Evolutionary conservation across 1,140 invertebrate species (phyloP).

Genomic region (Atopsyche davidsoni): DNA sequence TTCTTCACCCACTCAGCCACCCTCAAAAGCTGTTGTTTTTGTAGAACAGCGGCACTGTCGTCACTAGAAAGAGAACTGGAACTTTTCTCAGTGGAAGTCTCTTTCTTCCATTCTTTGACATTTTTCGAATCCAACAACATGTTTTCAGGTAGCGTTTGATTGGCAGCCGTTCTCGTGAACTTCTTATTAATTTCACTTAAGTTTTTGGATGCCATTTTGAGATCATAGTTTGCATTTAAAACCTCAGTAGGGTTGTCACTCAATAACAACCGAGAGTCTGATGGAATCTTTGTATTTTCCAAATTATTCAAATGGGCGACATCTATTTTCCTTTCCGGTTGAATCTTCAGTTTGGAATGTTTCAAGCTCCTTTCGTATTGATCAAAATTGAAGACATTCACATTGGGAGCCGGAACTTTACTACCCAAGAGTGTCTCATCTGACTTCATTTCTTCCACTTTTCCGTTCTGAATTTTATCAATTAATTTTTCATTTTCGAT

Average conservation of each 20-base stretch:
- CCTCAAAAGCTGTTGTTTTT: slow-evolving; percentile 57
- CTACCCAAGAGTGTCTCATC: slow-evolving; percentile 4
- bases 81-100: slow-evolving; percentile 45
- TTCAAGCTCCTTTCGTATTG: slow-evolving; percentile 43
- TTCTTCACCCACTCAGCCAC: slow-evolving; percentile 65
- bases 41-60: slow-evolving; percentile 46
- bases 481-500: neutral
- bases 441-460: neutral
- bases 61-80: slow-evolving; percentile 48
- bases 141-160: slow-evolving; percentile 24
- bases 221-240: slow-evolving; percentile 15
- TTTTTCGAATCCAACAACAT: slow-evolving; percentile 8
- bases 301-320: slow-evolving; percentile 42
- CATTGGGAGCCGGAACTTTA: slow-evolving; percentile 28
- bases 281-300: slow-evolving; percentile 44
- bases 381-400: slow-evolving; percentile 49
- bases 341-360: slow-evolving; percentile 33
- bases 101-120: slow-evolving; percentile 36
- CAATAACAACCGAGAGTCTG: slow-evolving; percentile 37
- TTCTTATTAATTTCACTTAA: slow-evolving; percentile 28
- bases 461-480: slow-evolving; percentile 5
- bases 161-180: slow-evolving; percentile 16
- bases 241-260: slow-evolving; percentile 29
- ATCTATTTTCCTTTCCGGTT: slow-evolving; percentile 41
- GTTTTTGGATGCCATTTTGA: slow-evolving; percentile 24